Evolutionary conservation across 2,113 vertebrate genomes (phyloP), one percentile per base, ranked within the genome.

Genomic region (Protomyctophum bolini): DNA sequence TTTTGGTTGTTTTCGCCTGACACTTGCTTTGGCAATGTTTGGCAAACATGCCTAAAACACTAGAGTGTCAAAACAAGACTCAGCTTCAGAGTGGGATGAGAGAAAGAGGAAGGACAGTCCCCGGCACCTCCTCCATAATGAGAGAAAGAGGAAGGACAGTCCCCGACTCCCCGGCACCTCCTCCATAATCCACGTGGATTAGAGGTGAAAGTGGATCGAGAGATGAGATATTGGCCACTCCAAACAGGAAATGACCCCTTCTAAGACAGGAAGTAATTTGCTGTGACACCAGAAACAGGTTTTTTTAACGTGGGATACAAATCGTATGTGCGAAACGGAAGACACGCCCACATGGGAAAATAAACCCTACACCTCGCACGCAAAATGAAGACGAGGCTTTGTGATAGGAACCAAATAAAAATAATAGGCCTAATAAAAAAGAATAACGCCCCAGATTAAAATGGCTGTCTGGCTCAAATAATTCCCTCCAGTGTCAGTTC

Each of bases 371-470:
- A 41, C 33, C 33, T 41, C 5, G 33, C 33, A 41, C 33, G 33
- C 21, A 55, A 57, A 76, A 63, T 45, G 9, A 66, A 11, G 10
- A 54, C 0, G 52, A 54, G 52, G 29, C 66, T 66, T 63, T 21
- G 21, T 21, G 21, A 21, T 21, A 72, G 58, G 58, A 68, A 75
- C 48, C n/a, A 62, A 21, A 72, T 21, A 52, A 11, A 65, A 28
- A 58, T 21, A 10, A 75, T 45, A 28, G 60, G 51, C 21, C 21
- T 21, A 21, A 70, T 57, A 68, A 28, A 62, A 56, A 83, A 21
- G 1, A 73, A 8, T 61, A 56, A 74, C 77, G 66, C 69, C 61
- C 78, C 71, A 76, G 73, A 75, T 86, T 68, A 77, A 77, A 85
- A 63, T 63, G 61, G 49, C 73, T 71, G 54, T 54, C 14, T 68